Evolutionary conservation across 2,113 vertebrate species (phyloP), one percentile per base, ranked within the genome.

Genomic region (Boulengeromyrus knoepffleri): DNA sequence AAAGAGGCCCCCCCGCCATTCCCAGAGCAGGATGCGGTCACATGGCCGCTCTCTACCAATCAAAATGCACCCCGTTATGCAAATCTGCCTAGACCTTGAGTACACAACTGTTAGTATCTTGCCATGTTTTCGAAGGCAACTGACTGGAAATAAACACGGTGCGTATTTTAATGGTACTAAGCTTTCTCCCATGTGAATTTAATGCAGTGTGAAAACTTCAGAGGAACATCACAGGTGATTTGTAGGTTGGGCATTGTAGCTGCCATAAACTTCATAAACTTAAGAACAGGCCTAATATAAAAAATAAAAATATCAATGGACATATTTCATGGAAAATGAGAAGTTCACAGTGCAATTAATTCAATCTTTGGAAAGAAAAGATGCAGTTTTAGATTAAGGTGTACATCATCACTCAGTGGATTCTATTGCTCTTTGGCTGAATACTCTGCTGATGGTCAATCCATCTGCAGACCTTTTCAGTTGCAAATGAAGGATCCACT

Each of bases 1-100:
- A 96, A 96, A 93, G 93, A 91, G 93, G 93, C 94, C 88, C 88
- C 91, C 93, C 93, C 92, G 92, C 93, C 92, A 95, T 96, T 96
- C 96, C 95, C 96, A 96, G 93, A 95, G 92, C 1, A n/a, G 53
- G 39, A 90, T 94, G 92, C 92, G 92, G 92, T 92, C 90, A 49
- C 39, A 21, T 31, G 66, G 88, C 90, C 84, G n/a, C 90, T 89
- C 19, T 49, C 90, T 91, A 31, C 93, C 92, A 94, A 95, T 95
- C 91, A 87, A 42, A 93, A 88, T 50, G 17, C 70, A 50, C 87
- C 89, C 89, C 74, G n/a, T 12, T 31, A 92, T 93, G 91, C 85
- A 93, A 93, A 92, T 91, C 5, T 36, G 5, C 50, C 21, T 85
- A 47, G 39, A 49, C 53, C 24, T 19, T 27, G 42, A n/a, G 47